phyloP scores from a whole-genome alignment of 2,888 invertebrate genomes.

The Zootermopsis nevadensis region DNA sequence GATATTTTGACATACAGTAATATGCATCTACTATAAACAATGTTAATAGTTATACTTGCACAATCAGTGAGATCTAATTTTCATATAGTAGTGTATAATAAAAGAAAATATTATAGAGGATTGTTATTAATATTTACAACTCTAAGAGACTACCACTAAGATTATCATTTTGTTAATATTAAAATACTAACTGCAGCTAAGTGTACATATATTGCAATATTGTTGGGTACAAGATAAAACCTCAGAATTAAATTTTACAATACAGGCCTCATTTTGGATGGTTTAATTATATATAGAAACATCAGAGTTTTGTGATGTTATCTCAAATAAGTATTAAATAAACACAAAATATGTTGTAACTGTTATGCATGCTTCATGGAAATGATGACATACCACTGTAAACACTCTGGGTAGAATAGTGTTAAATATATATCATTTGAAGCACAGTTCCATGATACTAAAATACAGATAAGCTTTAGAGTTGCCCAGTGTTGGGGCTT shows the following conservation, averaged over 20 bases:
- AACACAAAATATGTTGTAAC: neutral
- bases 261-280: neutral
- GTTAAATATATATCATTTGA: no score
- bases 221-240: neutral
- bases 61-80: constrained; percentile 4
- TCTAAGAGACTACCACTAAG: neutral
- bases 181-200: neutral
- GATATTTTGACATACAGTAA: neutral
- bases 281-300: neutral
- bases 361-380: neutral
- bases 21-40: neutral
- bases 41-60: neutral
- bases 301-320: neutral
- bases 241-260: neutral
- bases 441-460: no score
- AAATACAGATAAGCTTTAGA: no score
- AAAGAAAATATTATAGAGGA: neutral
- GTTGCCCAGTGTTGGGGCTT: no score
- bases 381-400: neutral
- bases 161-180: neutral
- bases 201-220: neutral
- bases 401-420: no score
- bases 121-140: constrained; percentile 9
- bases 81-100: neutral
- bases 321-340: neutral